These are phyloP conservation scores for Sympetrum striolatum DNA, from an alignment of 2,888 invertebrate genomes.

Conservation along the genomic window DNA sequence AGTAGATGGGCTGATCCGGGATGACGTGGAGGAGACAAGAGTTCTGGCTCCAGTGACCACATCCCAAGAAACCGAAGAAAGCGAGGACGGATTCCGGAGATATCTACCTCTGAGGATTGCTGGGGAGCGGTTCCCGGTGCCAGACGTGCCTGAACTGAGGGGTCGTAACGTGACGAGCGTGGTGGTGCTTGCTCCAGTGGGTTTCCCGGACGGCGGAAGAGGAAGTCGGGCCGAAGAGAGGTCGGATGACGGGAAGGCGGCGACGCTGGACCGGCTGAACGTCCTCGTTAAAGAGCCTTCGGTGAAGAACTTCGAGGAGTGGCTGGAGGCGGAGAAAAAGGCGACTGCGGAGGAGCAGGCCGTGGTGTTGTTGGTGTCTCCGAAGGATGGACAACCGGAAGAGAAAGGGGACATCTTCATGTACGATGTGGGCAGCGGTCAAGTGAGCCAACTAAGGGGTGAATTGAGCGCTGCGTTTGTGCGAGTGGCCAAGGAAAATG, in stretches of 20 bases:
- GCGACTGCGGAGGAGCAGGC: conserved; percentile 79
- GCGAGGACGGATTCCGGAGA: conserved; percentile 76
- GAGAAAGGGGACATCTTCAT: conserved; percentile 74
- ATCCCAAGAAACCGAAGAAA: conserved; percentile 76
- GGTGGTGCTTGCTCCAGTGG: conserved; percentile 83
- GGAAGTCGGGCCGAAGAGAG: conserved; percentile 51
- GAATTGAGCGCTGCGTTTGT: conserved; percentile 85
- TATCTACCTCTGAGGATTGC: conserved; percentile 85
- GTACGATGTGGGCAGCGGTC: conserved; percentile 79
- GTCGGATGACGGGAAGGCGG: conserved; percentile 66
- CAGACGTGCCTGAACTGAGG: conserved; percentile 75
- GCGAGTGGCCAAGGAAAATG: conserved; percentile 85
- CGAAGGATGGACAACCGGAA: conserved; percentile 65
- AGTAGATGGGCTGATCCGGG: conserved; percentile 73
- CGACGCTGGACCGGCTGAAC: conserved; percentile 78
- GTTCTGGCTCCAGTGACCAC: conserved; percentile 45
- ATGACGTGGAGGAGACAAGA: conserved; percentile 49
- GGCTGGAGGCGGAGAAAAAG: conserved; percentile 79
- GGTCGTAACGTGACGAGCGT: conserved; percentile 84
- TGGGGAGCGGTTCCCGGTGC: conserved; percentile 84
- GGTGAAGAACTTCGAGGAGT: conserved; percentile 78
- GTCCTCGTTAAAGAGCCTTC: conserved; percentile 77
- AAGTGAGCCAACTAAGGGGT: conserved; percentile 78
- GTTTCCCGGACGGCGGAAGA: conserved; percentile 31
- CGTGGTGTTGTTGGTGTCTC: conserved; percentile 80